Evolutionary conservation across 2,797 vertebrate species (phyloP).

Genomic region (Catharus ustulatus): DNA sequence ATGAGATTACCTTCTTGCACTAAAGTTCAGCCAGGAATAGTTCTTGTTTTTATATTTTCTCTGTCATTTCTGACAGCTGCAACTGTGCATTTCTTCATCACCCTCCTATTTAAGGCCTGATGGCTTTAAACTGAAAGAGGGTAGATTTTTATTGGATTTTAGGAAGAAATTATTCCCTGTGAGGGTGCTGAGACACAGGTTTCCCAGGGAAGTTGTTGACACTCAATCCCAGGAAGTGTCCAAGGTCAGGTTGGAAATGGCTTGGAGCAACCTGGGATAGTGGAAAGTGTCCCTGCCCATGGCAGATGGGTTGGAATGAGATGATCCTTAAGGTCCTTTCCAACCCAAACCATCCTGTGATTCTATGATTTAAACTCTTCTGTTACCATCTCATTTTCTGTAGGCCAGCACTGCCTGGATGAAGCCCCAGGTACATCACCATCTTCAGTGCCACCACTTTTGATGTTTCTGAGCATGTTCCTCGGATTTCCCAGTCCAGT

Average conservation of each 20-base stretch:
- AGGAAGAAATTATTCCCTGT: neutral
- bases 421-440: neutral
- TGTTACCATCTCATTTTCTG: neutral
- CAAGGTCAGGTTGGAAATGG: fast-evolving
- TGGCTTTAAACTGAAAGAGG: neutral
- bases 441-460: neutral
- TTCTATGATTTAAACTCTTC: neutral
- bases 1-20: neutral
- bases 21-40: too few species aligned
- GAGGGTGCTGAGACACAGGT: neutral
- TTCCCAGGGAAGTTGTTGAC: neutral
- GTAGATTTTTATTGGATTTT: neutral
- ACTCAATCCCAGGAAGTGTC: fast-evolving
- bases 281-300: neutral
- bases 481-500: neutral
- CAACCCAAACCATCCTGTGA: neutral
- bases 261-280: neutral
- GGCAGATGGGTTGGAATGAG: neutral
- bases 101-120: neutral
- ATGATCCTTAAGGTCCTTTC: neutral
- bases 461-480: neutral
- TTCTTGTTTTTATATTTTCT: neutral
- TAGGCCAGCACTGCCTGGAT: neutral
- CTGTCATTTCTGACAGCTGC: fast-evolving
- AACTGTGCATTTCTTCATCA: neutral